phyloP scores from a whole-genome alignment of 2,888 invertebrate species.

The Drosophila ezoana region DNA sequence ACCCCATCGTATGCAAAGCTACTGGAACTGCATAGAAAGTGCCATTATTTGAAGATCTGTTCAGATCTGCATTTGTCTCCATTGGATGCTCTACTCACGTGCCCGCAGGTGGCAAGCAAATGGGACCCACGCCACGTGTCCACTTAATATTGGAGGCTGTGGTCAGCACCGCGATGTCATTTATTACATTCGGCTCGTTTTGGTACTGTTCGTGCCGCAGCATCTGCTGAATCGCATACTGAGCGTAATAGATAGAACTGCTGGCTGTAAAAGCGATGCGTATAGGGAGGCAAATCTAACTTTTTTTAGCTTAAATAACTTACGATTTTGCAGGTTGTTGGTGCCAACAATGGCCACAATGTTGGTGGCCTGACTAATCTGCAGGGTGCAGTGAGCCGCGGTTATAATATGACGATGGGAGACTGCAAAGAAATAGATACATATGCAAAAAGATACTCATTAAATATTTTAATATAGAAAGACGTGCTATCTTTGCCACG shows the following conservation, averaged over 20 bases:
- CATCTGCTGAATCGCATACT: conserved; percentile 81
- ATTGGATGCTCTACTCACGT: conserved; percentile 59
- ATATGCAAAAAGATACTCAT: background rate
- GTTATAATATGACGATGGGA: conserved; percentile 84
- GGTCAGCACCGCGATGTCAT: conserved; percentile 86
- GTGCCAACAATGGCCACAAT: conserved; percentile 86
- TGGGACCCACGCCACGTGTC: conserved; percentile 86
- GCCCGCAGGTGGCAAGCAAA: conserved; percentile 87
- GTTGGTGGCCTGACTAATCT: conserved; percentile 40
- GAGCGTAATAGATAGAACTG: conserved; percentile 66
- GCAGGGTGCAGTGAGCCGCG: conserved; percentile 86
- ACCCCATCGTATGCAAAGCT: conserved; percentile 66
- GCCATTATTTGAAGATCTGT: rapidly evolving
- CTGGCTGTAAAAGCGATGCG: conserved; percentile 34
- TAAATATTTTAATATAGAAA: no score
- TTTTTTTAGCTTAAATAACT: conserved; percentile 41
- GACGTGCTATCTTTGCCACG: no score
- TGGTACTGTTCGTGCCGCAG: conserved; percentile 63
- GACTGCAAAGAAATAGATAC: conserved; percentile 59
- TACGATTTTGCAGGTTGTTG: conserved; percentile 85
- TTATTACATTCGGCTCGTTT: conserved; percentile 47
- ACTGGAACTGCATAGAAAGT: conserved; percentile 27
- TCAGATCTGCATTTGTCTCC: no score
- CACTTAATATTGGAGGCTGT: conserved; percentile 85
- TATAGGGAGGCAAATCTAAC: background rate